Evolutionary conservation across 1,140 invertebrate species (phyloP).

Genomic region (Conus betulinus): DNA sequence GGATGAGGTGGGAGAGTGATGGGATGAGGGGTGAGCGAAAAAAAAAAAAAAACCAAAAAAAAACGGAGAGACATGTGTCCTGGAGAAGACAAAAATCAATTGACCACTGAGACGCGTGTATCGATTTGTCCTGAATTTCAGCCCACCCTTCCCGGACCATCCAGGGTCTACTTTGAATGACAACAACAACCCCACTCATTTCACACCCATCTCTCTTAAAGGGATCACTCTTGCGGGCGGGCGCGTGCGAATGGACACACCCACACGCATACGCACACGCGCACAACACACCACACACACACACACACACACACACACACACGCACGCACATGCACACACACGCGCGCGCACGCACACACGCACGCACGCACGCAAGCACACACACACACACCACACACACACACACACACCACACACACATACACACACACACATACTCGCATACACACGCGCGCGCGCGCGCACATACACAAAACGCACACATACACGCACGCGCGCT

Average conservation of each 20-base stretch:
- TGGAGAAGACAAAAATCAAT: neutral
- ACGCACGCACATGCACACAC: neutral
- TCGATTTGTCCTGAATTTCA: neutral
- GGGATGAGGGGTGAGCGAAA: neutral
- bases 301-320: slow-evolving; percentile 10
- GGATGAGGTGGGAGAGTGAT: neutral
- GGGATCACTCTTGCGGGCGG: neutral
- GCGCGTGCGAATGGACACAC: neutral
- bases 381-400: neutral
- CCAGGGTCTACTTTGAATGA: neutral
- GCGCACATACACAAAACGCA: no score
- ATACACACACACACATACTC: neutral
- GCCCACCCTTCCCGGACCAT: neutral
- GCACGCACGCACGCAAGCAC: neutral
- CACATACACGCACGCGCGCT: no score
- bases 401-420: neutral
- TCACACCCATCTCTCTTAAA: neutral
- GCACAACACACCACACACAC: neutral
- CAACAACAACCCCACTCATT: neutral
- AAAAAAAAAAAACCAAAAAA: no score
- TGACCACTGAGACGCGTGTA: neutral
- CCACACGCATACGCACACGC: neutral
- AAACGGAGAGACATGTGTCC: neutral
- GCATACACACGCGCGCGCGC: no score
- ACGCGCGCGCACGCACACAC: slow-evolving; percentile 7